Percentiles rank a stretch among this genome's conserved stretches.
These are phyloP conservation scores for Rhyzopertha dominica DNA, from an alignment of 1,140 invertebrate genomes.

Conservation along the genomic window DNA sequence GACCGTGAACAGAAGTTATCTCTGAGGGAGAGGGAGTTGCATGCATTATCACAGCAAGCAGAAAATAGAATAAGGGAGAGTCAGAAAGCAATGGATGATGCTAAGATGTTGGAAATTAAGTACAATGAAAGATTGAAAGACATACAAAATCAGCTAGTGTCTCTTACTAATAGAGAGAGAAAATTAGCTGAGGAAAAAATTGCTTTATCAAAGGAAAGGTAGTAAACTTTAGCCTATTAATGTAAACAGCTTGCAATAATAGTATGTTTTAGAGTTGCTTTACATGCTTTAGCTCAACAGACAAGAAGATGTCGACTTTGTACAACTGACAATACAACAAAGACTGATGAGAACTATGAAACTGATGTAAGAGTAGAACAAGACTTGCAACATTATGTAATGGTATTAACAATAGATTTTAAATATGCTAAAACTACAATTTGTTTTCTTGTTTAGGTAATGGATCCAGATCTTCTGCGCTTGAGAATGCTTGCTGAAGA, in stretches of 20 bases:
- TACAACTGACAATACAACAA: background rate
- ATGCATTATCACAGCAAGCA: slow-evolving; percentile 24
- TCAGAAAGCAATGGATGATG: slow-evolving; percentile 40
- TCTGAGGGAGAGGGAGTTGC: slow-evolving; percentile 41
- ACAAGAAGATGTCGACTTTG: background rate
- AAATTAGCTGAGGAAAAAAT: slow-evolving; percentile 43
- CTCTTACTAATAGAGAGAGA: slow-evolving; percentile 33
- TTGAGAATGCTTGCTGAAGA: no score
- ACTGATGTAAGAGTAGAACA: background rate
- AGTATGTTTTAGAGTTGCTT: background rate
- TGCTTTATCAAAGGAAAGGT: slow-evolving; percentile 36
- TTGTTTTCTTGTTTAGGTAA: slow-evolving; percentile 1
- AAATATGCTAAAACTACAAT: background rate
- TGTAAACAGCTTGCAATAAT: slow-evolving; percentile 17
- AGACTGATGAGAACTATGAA: background rate
- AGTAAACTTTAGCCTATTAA: slow-evolving; percentile 10
- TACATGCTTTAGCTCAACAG: background rate
- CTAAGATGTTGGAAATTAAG: slow-evolving; percentile 39
- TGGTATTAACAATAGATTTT: background rate
- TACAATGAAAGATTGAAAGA: slow-evolving; percentile 36
- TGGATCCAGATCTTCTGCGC: slow-evolving; percentile 3
- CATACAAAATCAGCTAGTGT: slow-evolving; percentile 33
- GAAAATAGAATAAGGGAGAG: slow-evolving; percentile 19
- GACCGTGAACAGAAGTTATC: slow-evolving; percentile 44
- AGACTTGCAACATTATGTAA: background rate